phyloP scores from a whole-genome alignment of 1,140 invertebrate genomes.

The Aphaenogaster ashmeadi region DNA sequence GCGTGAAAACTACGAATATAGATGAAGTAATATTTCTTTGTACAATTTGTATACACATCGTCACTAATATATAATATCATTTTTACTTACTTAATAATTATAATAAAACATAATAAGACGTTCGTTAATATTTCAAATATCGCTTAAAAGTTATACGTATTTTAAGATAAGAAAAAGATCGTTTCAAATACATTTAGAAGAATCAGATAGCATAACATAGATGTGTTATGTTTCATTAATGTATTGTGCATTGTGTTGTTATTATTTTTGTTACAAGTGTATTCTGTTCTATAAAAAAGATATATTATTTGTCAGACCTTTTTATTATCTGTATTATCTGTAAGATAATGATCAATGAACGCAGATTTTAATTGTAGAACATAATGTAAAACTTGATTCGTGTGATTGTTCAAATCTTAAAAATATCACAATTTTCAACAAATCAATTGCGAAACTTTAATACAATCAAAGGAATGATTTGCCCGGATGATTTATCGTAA shows the following conservation, averaged over 20 bases:
- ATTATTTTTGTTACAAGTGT: background rate
- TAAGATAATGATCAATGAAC: background rate
- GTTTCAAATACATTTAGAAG: background rate
- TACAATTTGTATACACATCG: background rate
- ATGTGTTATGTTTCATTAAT: background rate
- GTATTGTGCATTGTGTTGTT: background rate
- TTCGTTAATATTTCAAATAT: background rate
- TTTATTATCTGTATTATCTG: background rate
- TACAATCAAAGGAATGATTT: background rate
- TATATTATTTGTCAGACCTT: background rate
- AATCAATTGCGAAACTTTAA: background rate
- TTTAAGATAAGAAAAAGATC: background rate
- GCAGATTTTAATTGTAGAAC: background rate
- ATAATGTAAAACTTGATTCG: background rate
- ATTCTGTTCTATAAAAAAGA: background rate
- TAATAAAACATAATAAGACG: background rate
- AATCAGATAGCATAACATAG: background rate
- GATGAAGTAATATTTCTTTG: background rate
- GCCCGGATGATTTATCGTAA: background rate
- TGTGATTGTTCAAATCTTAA: background rate
- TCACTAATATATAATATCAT: background rate
- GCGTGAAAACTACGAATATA: background rate
- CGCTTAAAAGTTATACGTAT: background rate
- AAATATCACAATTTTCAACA: background rate
- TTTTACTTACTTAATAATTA: background rate